A percentile compares a stretch with the other conserved stretches of the same genome.
Evolutionary conservation across 2,113 vertebrate species (phyloP).

Genomic region (Notarius lentiginosus): DNA sequence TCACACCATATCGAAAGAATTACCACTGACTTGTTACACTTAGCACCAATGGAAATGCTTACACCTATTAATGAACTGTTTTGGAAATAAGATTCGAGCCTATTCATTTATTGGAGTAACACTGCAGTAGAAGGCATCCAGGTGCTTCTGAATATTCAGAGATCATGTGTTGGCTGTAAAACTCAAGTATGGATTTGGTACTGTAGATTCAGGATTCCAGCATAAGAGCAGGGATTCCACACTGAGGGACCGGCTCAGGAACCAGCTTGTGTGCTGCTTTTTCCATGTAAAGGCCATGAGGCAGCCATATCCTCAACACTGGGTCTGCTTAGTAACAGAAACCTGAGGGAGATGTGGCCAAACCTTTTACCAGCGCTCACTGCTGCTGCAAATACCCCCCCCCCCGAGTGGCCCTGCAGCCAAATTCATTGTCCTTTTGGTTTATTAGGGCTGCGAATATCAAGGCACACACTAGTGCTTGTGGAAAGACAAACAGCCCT

Average conservation of each 20-base stretch:
- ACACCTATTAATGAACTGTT: background rate
- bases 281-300: constrained; percentile 1
- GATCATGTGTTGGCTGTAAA: background rate
- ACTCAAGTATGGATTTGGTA: background rate
- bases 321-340: constrained; percentile 73
- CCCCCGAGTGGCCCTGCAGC: constrained; percentile 23
- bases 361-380: constrained; percentile 63
- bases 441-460: constrained; percentile 24
- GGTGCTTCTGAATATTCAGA: background rate
- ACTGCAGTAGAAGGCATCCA: background rate
- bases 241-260: background rate
- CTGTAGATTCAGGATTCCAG: background rate
- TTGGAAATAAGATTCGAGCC: background rate
- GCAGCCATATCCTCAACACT: constrained; percentile 51
- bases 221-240: background rate
- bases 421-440: constrained; percentile 41
- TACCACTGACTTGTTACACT: background rate
- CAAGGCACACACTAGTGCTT: background rate
- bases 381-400: constrained; percentile 10
- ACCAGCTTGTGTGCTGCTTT: background rate
- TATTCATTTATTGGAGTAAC: background rate
- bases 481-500: constrained; percentile 6
- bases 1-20: background rate
- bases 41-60: background rate
- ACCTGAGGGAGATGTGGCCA: constrained; percentile 58